phyloP scores from a whole-genome alignment of 2,888 invertebrate species.

The Tiphia femorata region DNA sequence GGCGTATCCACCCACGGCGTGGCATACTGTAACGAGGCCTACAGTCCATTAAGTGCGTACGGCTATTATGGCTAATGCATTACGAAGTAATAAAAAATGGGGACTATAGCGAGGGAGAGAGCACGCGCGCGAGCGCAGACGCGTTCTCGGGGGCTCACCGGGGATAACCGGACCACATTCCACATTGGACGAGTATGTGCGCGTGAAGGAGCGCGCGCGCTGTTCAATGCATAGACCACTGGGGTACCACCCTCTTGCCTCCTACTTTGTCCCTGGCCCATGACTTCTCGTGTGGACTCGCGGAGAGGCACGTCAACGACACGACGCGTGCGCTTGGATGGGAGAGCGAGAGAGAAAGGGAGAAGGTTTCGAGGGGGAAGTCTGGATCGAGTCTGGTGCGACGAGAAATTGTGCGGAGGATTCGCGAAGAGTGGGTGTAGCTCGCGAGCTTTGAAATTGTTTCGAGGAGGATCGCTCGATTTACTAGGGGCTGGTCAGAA shows the following conservation, averaged over 20 bases:
- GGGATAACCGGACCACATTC: conserved; percentile 64
- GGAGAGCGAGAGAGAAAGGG: neutral
- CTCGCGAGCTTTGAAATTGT: no score
- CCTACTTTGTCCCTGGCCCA: no score
- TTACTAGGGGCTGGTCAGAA: no score
- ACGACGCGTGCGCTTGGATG: conserved; percentile 11
- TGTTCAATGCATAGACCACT: conserved; percentile 56
- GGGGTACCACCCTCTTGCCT: no score
- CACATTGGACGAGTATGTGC: conserved; percentile 60
- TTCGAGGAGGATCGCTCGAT: no score
- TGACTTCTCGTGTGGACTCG: conserved; percentile 43
- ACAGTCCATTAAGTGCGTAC: conserved; percentile 63
- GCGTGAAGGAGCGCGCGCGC: conserved; percentile 51
- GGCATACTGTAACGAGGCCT: conserved; percentile 60
- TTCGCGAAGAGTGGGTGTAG: no score
- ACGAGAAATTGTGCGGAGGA: no score
- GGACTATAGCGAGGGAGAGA: conserved; percentile 53
- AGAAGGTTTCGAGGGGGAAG: neutral
- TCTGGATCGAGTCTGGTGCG: no score
- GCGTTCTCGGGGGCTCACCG: no score
- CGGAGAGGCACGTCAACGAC: conserved; percentile 39
- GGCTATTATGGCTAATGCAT: conserved; percentile 64
- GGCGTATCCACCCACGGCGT: conserved; percentile 62
- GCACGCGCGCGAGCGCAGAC: no score
- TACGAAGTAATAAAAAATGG: conserved; percentile 58